Percentiles rank a stretch among this genome's conserved stretches.
Evolutionary conservation across 2,113 vertebrate species (phyloP).

Genomic region (Cryptomyrus ogoouensis): DNA sequence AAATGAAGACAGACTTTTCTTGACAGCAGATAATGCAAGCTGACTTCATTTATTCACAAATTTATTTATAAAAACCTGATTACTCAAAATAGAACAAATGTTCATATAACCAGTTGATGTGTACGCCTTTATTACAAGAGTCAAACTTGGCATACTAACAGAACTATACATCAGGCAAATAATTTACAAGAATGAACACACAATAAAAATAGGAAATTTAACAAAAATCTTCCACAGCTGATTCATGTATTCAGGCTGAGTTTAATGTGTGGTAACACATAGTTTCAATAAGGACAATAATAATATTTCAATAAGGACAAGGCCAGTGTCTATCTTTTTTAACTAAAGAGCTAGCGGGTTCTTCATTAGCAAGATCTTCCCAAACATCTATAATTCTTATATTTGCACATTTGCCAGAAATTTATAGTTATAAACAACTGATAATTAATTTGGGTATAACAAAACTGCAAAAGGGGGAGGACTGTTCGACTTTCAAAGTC

Average conservation of each 20-base stretch:
- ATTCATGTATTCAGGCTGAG: neutral
- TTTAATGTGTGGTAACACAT: neutral
- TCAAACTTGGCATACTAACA: neutral
- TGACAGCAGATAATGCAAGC: neutral
- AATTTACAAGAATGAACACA: neutral
- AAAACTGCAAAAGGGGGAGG: neutral
- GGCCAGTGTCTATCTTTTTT: neutral
- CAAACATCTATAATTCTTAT: neutral
- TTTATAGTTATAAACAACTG: neutral
- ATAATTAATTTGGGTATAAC: neutral
- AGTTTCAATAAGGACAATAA: neutral
- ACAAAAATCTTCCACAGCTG: constrained; percentile 3
- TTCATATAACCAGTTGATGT: neutral
- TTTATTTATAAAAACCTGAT: constrained; percentile 6
- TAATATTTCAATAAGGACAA: neutral
- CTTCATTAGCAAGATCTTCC: neutral
- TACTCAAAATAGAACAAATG: constrained; percentile 1
- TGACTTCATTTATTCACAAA: neutral
- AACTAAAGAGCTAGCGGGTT: neutral
- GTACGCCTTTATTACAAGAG: neutral
- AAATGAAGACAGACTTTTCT: neutral
- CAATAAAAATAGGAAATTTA: neutral
- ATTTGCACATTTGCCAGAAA: neutral
- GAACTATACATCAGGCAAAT: constrained; percentile 11
- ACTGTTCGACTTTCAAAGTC: neutral